Evolutionary conservation across 2,888 invertebrate genomes (phyloP), one percentile per base, ranked within the genome.

Genomic region (Platycheirus rosarum): DNA sequence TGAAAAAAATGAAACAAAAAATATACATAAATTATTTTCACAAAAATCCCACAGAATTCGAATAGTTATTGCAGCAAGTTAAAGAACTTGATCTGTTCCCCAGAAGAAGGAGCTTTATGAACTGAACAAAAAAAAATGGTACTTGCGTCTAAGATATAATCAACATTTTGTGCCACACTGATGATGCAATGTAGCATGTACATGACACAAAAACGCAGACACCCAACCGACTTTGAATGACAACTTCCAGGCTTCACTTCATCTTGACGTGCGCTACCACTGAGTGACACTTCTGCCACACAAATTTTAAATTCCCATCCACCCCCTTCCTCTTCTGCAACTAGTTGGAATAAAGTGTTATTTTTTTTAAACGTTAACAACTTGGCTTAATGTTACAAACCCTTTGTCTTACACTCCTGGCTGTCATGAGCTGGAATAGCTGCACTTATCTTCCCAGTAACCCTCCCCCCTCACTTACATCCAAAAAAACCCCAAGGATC

Each of bases 271-370:
- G 11, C 42, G n/a, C 14, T 26, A 40, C 32, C 18, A n/a, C n/a
- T n/a, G n/a, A 66, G 32, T 73, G 66, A 73, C 65, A 65, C 18
- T 8, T 35, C 49, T 71, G 77, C 32, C 65, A 60, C 35, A 57
- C 18, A 57, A 71, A 71, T 77, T 71, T 77, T 71, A 77, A 65
- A 77, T 35, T 69, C n/a, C n/a, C n/a, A n/a, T n/a, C n/a, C n/a
- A n/a, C n/a, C n/a, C n/a, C n/a, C n/a, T n/a, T n/a, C 63, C 51
- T 44, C 29, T 23, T 14, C 8, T 35, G 44, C 69, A 69, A 69
- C 62, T 62, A 69, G 69, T 62, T 44, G 69, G 60, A 46, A 70
- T 49, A 71, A 57, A 71, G 63, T 77, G 14, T 60, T 66, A 46
- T 32, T 32, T 32, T 32, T 32, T 7, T 23, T 23, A 23, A 23